phyloP scores from a whole-genome alignment of 2,797 vertebrate species.

The Odontamblyopus lacepedii region DNA sequence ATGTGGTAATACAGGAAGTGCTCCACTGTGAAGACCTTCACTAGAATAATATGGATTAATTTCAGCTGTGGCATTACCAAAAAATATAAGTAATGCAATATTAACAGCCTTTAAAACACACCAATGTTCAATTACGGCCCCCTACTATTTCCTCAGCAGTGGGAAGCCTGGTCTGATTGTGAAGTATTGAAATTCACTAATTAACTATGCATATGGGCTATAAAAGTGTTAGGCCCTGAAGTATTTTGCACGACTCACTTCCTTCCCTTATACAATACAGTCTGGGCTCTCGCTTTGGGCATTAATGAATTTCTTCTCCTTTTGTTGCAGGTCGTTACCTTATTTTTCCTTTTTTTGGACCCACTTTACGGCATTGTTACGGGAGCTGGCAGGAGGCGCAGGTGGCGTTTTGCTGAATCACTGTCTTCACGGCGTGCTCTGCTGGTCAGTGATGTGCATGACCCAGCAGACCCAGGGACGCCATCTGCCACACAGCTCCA shows the following conservation, averaged over 20 bases:
- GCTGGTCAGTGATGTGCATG: constrained; percentile 49
- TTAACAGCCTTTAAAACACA: constrained; percentile 14
- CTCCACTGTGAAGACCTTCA: too few relatives aligned
- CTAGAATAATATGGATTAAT: too few relatives aligned
- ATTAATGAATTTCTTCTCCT: constrained; percentile 5
- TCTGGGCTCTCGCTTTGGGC: neutral
- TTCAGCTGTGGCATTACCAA: too few relatives aligned
- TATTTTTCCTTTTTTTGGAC: neutral
- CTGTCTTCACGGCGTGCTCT: constrained; percentile 42
- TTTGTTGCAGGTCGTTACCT: constrained; percentile 9
- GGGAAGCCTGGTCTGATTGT: constrained; percentile 8
- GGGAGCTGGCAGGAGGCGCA: constrained; percentile 34
- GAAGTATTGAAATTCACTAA: constrained; percentile 9
- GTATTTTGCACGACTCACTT: constrained; percentile 5
- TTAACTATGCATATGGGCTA: constrained; percentile 17
- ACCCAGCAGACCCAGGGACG: constrained; percentile 54
- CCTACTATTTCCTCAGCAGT: neutral
- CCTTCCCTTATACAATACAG: neutral
- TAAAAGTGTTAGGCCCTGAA: constrained; percentile 8
- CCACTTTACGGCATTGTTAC: constrained; percentile 17
- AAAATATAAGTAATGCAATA: constrained; percentile 12
- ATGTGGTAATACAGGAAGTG: too few relatives aligned
- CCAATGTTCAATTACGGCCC: constrained; percentile 13
- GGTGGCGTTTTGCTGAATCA: constrained; percentile 56
- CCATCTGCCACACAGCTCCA: constrained; percentile 56